These are phyloP conservation scores for Sphyrna mokarran DNA, from an alignment of 2,113 vertebrate genomes.

Conservation along the genomic window DNA sequence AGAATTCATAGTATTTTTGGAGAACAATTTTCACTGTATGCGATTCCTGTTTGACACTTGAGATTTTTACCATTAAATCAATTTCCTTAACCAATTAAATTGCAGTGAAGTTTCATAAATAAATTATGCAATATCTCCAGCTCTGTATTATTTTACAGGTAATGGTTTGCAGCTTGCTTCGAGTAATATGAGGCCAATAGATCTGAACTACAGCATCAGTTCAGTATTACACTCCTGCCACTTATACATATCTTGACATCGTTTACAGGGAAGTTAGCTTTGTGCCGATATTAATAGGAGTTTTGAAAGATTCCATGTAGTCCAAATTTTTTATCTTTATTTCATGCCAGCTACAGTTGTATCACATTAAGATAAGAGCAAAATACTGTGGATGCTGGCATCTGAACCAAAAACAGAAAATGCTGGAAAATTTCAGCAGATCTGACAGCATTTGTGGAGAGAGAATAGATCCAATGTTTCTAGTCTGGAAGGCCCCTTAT, in stretches of 20 bases:
- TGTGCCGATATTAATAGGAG: background rate
- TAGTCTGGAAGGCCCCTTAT: no score
- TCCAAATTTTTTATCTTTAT: background rate
- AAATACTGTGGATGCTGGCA: no score
- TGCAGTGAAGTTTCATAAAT: background rate
- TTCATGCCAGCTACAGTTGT: background rate
- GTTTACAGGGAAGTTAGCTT: background rate
- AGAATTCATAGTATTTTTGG: background rate
- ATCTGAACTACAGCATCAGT: background rate
- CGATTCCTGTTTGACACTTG: background rate
- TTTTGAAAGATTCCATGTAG: background rate
- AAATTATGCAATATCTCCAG: background rate
- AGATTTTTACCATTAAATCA: background rate
- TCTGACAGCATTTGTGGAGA: no score
- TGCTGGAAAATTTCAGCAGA: no score
- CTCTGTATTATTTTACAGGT: background rate
- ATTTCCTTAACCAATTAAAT: background rate
- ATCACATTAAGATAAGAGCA: no score
- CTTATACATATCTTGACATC: background rate
- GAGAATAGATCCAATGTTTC: no score
- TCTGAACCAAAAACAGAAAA: no score
- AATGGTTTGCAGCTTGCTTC: background rate
- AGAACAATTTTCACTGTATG: background rate
- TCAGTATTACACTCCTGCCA: background rate
- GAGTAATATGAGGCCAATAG: background rate